Evolutionary conservation across 2,888 invertebrate genomes (phyloP).

Genomic region (Coelogynopora nodosa): DNA sequence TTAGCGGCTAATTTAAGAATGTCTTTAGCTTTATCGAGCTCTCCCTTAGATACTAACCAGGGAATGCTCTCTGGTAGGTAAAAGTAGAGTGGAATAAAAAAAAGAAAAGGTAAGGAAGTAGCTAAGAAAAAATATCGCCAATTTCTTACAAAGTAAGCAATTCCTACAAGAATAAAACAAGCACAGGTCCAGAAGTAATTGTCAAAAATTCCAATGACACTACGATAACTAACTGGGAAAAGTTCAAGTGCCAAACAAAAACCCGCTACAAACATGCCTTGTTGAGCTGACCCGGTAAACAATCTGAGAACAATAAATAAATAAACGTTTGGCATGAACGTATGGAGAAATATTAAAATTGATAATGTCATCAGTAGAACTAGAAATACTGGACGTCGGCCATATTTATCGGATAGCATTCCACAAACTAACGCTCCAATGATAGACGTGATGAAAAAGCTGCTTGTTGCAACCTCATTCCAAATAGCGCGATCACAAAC

Average conservation of each 20-base stretch:
- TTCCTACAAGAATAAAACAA: constrained; percentile 20
- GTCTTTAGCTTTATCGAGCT: not conserved
- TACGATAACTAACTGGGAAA: constrained; percentile 25
- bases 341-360: constrained; percentile 1
- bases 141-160: constrained; percentile 38
- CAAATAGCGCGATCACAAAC: constrained; percentile 38
- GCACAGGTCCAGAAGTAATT: constrained; percentile 22
- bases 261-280: constrained; percentile 32
- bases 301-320: constrained; percentile 18
- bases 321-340: constrained; percentile 22
- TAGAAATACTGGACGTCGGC: constrained; percentile 36
- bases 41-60: constrained; percentile 35
- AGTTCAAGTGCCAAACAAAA: constrained; percentile 36
- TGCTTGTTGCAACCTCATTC: constrained; percentile 38
- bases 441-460: constrained; percentile 37
- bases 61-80: constrained; percentile 41
- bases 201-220: not conserved
- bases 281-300: constrained; percentile 36
- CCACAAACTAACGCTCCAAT: constrained; percentile 36
- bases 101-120: constrained; percentile 33
- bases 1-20: constrained; percentile 18
- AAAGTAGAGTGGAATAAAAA: constrained; percentile 19
- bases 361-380: not conserved
- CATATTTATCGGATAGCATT: constrained; percentile 38
- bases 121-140: constrained; percentile 32